These are phyloP conservation scores for Heliconius nattereri DNA, from an alignment of 1,140 invertebrate genomes.

Conservation along the genomic window DNA sequence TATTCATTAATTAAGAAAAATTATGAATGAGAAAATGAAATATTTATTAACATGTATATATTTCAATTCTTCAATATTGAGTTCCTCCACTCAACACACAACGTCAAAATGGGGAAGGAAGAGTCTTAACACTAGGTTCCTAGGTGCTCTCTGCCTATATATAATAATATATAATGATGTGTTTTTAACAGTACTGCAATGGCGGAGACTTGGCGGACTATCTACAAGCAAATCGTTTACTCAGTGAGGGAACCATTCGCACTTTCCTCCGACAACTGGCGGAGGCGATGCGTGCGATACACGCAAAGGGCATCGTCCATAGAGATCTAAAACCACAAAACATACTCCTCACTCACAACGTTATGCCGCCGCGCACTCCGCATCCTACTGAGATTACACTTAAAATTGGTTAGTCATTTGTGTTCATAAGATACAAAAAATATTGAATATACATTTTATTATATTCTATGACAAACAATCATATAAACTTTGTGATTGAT, in stretches of 20 bases:
- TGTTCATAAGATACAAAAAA: background rate
- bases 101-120: too few species aligned
- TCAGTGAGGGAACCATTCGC: conserved; percentile 98
- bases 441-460: background rate
- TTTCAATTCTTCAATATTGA: too few species aligned
- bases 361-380: conserved; percentile 85
- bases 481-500: background rate
- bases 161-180: background rate
- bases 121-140: too few species aligned
- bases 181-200: conserved; percentile 93
- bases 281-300: conserved; percentile 97
- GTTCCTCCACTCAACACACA: too few species aligned
- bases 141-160: too few species aligned
- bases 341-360: conserved; percentile 93
- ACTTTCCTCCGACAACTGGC: conserved; percentile 97
- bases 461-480: background rate
- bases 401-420: conserved; percentile 90
- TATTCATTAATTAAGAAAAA: too few species aligned
- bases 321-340: conserved; percentile 99
- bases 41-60: too few species aligned
- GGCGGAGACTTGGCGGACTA: conserved; percentile 99
- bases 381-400: conserved; percentile 95
- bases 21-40: too few species aligned
- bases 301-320: conserved; percentile 98
- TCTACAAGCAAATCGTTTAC: conserved; percentile 92